These are phyloP conservation scores for Mixornis gularis DNA, from an alignment of 2,113 vertebrate genomes.

Conservation along the genomic window DNA sequence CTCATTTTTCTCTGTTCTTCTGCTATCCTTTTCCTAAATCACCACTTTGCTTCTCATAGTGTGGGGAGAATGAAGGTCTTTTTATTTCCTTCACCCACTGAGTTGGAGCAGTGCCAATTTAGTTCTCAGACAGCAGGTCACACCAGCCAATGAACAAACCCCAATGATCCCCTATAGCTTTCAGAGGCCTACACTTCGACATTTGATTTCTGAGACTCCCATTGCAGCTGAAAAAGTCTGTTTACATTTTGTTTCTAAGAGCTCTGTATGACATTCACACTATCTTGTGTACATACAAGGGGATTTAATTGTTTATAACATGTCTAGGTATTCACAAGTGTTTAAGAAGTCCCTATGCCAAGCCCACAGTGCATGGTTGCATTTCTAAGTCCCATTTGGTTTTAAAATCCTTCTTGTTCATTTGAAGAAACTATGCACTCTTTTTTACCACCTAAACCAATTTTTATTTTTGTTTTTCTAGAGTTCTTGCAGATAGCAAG, in stretches of 20 bases:
- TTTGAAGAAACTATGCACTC: neutral
- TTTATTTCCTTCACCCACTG: neutral
- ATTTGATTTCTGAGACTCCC: neutral
- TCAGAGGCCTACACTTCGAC: neutral
- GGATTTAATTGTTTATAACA: neutral
- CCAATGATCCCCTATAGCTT: neutral
- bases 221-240: neutral
- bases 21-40: neutral
- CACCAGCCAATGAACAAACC: neutral
- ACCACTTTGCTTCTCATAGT: neutral
- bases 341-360: neutral
- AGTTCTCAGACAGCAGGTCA: neutral
- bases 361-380: neutral
- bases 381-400: neutral
- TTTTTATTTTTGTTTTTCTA: neutral
- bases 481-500: slow-evolving; percentile 8
- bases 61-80: neutral
- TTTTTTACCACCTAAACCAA: neutral
- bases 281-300: neutral
- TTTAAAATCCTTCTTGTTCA: neutral
- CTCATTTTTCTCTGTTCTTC: neutral
- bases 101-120: neutral
- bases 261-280: neutral
- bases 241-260: neutral
- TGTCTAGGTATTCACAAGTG: neutral